Conservation (phyloP, 1,140 invertebrate genomes). For the Polypedilum vanderplanki region DNA sequence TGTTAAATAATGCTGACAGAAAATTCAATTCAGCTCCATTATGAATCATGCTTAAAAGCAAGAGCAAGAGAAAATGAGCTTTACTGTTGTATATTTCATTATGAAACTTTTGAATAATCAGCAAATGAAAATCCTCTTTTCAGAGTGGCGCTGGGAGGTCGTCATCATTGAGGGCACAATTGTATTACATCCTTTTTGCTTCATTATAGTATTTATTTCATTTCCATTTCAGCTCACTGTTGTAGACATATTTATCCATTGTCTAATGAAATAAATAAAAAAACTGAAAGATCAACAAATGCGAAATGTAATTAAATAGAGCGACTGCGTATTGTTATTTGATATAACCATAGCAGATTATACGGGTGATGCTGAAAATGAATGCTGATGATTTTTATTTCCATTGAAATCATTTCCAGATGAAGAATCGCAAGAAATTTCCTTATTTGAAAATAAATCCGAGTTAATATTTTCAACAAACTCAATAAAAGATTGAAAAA, state of each 20-base stretch:
- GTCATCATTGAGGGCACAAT: no score
- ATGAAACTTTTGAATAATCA: no score
- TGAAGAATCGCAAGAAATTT: not conserved
- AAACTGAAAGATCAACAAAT: conserved; percentile 9
- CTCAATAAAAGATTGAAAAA: conserved; percentile 2
- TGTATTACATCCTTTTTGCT: no score
- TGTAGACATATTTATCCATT: not conserved
- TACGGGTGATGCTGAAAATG: conserved; percentile 1
- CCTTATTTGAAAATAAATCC: not conserved
- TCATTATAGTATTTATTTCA: no score
- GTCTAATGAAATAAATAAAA: not conserved
- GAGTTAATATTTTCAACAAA: conserved; percentile 14
- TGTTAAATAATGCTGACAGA: not conserved
- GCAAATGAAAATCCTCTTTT: no score
- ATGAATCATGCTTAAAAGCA: no score
- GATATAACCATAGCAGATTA: not conserved
- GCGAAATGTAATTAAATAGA: not conserved
- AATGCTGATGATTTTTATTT: not conserved
- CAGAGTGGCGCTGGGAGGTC: no score
- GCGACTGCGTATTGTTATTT: not conserved
- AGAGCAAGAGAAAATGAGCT: no score
- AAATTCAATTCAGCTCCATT: no score
- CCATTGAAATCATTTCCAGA: conserved; percentile 13
- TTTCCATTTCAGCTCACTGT: no score
- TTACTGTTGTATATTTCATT: no score